phyloP scores from a whole-genome alignment of 1,140 invertebrate genomes.

The Panagrolaimus sp. region DNA sequence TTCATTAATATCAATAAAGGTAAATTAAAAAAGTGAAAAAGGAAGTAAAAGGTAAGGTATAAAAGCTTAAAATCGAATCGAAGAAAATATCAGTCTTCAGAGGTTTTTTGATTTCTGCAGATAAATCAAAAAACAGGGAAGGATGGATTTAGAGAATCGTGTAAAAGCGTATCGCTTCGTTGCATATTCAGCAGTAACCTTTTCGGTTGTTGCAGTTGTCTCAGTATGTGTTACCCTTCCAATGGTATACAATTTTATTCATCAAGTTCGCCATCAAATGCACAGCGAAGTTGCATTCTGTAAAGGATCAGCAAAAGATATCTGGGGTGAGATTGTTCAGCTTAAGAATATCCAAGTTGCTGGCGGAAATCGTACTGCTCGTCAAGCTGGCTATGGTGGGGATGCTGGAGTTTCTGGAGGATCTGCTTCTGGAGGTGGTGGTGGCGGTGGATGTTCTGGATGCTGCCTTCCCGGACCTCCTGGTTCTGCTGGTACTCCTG shows the following conservation, averaged over 20 bases:
- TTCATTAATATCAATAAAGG: too few species aligned
- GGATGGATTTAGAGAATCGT: slow-evolving; percentile 44
- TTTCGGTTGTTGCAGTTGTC: slow-evolving; percentile 39
- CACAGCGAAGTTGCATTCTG: slow-evolving; percentile 32
- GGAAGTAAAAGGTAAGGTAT: too few species aligned
- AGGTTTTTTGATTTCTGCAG: too few species aligned
- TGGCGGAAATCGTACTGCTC: slow-evolving; percentile 33
- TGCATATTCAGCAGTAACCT: slow-evolving; percentile 42
- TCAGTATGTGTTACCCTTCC: slow-evolving; percentile 40
- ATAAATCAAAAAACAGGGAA: too few species aligned
- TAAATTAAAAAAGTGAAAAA: too few species aligned
- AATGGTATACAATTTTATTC: slow-evolving; percentile 45
- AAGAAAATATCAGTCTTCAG: too few species aligned
- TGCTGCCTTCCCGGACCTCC: slow-evolving; percentile 11
- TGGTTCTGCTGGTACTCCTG: slow-evolving; percentile 17
- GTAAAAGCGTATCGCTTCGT: slow-evolving; percentile 46
- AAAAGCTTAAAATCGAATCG: too few species aligned
- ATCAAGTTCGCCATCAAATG: slow-evolving; percentile 36
- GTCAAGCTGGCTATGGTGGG: slow-evolving; percentile 35
- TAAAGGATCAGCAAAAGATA: slow-evolving; percentile 42
- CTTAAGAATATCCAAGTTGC: slow-evolving; percentile 35
- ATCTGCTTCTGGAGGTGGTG: slow-evolving; percentile 35
- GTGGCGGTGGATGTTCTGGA: background rate
- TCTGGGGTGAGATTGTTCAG: slow-evolving; percentile 37
- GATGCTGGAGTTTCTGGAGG: too few species aligned